Evolutionary conservation across 1,140 invertebrate genomes (phyloP).

Genomic region (Micrasema minimum): DNA sequence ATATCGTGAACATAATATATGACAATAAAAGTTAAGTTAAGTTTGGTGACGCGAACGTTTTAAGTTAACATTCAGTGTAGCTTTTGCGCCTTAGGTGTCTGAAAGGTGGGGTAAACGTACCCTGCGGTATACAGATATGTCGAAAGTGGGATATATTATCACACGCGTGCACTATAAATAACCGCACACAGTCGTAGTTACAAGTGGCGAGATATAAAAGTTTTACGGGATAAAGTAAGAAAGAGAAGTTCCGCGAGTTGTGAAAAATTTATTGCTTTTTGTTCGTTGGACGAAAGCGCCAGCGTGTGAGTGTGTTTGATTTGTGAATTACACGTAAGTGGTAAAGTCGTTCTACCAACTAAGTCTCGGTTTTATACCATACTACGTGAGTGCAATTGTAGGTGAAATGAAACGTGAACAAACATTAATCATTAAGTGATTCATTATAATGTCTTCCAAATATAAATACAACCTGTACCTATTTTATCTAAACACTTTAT

Average conservation of each 20-base stretch:
- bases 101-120: background rate
- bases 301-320: constrained; percentile 51
- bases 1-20: constrained; percentile 41
- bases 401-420: background rate
- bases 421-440: no score
- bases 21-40: constrained; percentile 41
- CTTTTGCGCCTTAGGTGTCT: background rate
- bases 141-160: constrained; percentile 46
- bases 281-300: constrained; percentile 40
- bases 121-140: constrained; percentile 34
- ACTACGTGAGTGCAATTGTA: constrained; percentile 2
- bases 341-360: constrained; percentile 22
- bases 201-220: constrained; percentile 50
- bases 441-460: no score
- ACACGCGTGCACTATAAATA: constrained; percentile 53
- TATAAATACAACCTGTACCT: no score
- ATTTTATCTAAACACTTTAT: no score
- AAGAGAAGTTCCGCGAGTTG: constrained; percentile 52
- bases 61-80: background rate
- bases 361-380: background rate
- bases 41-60: background rate
- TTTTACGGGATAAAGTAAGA: constrained; percentile 45
- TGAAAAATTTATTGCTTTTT: constrained; percentile 55
- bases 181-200: constrained; percentile 48
- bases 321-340: constrained; percentile 53